phyloP scores from a whole-genome alignment of 2,113 vertebrate species.

The Vulpes ferrilata region DNA sequence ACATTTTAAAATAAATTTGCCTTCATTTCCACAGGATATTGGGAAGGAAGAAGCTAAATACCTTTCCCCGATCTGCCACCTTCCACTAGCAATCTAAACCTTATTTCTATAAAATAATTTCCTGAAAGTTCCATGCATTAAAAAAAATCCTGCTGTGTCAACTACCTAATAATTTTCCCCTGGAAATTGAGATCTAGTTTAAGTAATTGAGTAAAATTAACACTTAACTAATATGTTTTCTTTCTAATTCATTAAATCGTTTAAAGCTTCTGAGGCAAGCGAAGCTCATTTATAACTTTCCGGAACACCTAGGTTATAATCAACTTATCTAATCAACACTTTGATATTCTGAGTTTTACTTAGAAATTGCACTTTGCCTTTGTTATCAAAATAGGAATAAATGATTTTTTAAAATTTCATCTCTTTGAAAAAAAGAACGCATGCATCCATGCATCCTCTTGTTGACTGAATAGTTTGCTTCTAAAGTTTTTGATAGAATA shows the following conservation, averaged over 20 bases:
- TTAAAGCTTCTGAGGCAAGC: conserved; percentile 4
- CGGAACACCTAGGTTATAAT: conserved; percentile 27
- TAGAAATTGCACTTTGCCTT: background rate
- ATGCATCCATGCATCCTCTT: background rate
- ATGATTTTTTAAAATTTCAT: background rate
- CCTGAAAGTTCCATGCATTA: background rate
- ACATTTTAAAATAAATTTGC: conserved; percentile 28
- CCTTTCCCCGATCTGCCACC: background rate
- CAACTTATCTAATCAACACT: background rate
- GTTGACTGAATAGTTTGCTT: background rate
- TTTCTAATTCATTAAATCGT: conserved; percentile 65
- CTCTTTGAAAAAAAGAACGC: background rate
- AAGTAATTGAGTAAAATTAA: conserved; percentile 66
- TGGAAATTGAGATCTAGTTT: conserved; percentile 32
- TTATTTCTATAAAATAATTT: conserved; percentile 61
- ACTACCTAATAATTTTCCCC: conserved; percentile 10
- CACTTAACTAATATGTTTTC: conserved; percentile 62
- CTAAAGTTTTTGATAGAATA: background rate
- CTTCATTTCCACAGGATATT: conserved; percentile 55
- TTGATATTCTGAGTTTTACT: background rate
- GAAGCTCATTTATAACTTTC: background rate
- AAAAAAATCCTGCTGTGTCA: background rate
- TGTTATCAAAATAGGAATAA: background rate
- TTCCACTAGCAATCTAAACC: background rate
- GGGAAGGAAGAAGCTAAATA: background rate